Evolutionary conservation across 1,140 invertebrate species (phyloP).

Genomic region (Zeugodacus cucurbitae): DNA sequence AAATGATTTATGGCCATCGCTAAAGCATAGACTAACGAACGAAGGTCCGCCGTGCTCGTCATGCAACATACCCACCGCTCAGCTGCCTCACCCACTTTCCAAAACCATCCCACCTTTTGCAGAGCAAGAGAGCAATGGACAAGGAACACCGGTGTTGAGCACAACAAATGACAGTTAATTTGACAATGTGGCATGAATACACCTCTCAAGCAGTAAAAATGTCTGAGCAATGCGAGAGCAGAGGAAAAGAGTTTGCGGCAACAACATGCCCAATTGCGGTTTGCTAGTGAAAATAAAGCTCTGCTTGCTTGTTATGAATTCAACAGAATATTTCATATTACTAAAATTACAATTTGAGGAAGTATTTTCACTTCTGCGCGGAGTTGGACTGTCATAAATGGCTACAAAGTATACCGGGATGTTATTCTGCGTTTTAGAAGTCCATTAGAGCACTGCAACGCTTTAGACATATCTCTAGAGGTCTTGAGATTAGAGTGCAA

Average conservation of each 20-base stretch:
- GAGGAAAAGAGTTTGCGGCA: background rate
- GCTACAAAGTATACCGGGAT: too few species aligned
- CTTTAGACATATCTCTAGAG: too few species aligned
- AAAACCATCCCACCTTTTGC: background rate
- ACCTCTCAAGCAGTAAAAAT: background rate
- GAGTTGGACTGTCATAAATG: too few species aligned
- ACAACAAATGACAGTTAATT: constrained; percentile 28
- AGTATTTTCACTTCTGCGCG: too few species aligned
- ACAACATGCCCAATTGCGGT: background rate
- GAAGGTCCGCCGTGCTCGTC: background rate
- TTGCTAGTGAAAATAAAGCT: background rate
- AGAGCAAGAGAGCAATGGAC: background rate
- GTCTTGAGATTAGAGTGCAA: too few species aligned
- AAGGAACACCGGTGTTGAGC: background rate
- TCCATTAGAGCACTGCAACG: too few species aligned
- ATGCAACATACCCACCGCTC: background rate
- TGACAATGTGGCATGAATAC: constrained; percentile 7
- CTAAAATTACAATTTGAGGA: background rate
- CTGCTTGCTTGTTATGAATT: background rate
- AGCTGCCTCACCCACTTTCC: background rate
- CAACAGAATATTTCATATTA: background rate
- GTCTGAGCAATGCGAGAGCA: background rate
- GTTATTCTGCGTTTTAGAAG: too few species aligned
- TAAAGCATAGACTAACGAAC: background rate
- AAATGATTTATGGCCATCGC: constrained; percentile 17